Base-by-base conservation (phyloP, 30 jellyfish, hydroid and myxozoan genomes). In the Aurelia sp. region DNA sequence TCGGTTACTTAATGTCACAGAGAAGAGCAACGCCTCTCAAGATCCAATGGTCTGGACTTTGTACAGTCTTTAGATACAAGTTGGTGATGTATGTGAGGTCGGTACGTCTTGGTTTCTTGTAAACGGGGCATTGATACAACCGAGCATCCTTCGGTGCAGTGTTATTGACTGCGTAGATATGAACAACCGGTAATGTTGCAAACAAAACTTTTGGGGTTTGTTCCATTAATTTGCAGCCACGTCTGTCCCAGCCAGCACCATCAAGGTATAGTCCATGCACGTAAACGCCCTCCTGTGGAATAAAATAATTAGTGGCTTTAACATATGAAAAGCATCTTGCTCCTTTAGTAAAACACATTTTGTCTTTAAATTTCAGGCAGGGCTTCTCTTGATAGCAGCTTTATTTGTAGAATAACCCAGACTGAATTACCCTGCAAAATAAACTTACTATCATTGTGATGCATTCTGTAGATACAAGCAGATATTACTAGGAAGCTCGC, bases 161-260 rank as follows among this genome's bases (percentile, higher is more conserved):
- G 92, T 88, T 88, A 63, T 89, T 94, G 82, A 94, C 89, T 8
- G 99, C 99, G 67, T 87, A 94, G 60, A 94, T 64, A 76, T 94
- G 99, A 13, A 89, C 97, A 31, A 94, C 99, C 13, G 99, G 99
- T 31, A 94, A 68, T 13, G 74, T 35, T 18, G 94, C 30, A 71
- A 84, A 94, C 22, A 94, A 85, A 13, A 82, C 91, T 74, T 94
- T 94, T 24, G 99, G 97, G 11, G 96, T 59, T 59, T 85, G 93
- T 40, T 94, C 99, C 20, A 80, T 76, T 20, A 94, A 91, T 80
- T 85, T 89, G 87, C 99, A 94, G 58, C 94, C 94, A 51, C 96
- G 92, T 57, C 97, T 75, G 79, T 94, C 99, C 99, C 99, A 94
- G 41, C 95, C 93, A 12, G 99, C 97, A 21, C 99, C 99, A 62